phyloP scores from a whole-genome alignment of 1,140 invertebrate species.

The Cydia amplana region DNA sequence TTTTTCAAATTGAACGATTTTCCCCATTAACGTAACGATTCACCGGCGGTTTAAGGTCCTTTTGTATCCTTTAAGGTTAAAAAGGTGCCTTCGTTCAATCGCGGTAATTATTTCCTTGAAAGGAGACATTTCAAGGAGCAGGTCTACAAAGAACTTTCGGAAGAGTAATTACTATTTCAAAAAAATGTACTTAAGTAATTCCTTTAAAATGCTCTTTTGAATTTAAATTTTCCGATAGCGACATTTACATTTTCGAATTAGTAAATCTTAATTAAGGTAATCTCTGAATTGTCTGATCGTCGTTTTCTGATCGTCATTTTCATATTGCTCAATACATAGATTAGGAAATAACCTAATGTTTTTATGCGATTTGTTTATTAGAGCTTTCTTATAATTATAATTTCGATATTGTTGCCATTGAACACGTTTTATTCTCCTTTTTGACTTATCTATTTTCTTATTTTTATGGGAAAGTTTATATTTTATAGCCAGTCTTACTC shows the following conservation, averaged over 20 bases:
- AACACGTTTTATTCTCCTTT: too few relatives aligned
- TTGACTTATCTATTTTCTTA: too few relatives aligned
- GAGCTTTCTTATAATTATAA: too few relatives aligned
- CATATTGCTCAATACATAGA: too few relatives aligned
- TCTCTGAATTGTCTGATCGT: not conserved
- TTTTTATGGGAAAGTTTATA: too few relatives aligned
- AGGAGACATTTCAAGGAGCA: constrained; percentile 23
- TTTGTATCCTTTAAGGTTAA: constrained; percentile 46
- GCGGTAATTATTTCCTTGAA: constrained; percentile 63
- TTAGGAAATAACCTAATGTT: too few relatives aligned
- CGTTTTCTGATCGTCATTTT: constrained; percentile 29
- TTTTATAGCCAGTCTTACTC: too few relatives aligned
- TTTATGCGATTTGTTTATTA: too few relatives aligned
- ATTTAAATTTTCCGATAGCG: not conserved
- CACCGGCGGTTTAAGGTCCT: constrained; percentile 44
- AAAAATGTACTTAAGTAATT: constrained; percentile 36
- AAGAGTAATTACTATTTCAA: constrained; percentile 35
- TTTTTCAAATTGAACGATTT: constrained; percentile 44
- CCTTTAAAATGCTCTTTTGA: not conserved
- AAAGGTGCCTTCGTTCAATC: constrained; percentile 52
- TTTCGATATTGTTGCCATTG: too few relatives aligned
- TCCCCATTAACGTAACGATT: constrained; percentile 54
- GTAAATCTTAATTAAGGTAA: not conserved
- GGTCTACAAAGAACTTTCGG: constrained; percentile 14
- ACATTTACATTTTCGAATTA: not conserved